Conservation (phyloP, 2,113 vertebrate genomes). For the Callospermophilus lateralis region DNA sequence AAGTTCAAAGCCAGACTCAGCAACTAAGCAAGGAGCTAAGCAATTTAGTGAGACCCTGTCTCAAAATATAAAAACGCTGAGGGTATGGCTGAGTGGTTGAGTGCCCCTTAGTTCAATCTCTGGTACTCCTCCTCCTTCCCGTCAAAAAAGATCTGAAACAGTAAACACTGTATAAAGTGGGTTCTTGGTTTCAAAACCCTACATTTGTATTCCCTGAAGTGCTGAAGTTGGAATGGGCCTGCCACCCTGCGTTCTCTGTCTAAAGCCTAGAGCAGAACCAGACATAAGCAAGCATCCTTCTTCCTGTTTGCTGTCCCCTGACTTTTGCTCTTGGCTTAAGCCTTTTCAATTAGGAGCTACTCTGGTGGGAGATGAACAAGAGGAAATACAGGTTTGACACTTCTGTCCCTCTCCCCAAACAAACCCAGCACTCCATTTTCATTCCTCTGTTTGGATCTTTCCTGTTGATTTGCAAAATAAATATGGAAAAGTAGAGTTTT, state of each 20-base stretch:
- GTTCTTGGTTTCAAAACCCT: background rate
- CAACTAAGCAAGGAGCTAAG: too few relatives aligned
- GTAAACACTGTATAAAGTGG: background rate
- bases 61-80: too few relatives aligned
- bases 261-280: background rate
- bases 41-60: too few relatives aligned
- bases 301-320: background rate
- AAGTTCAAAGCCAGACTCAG: too few relatives aligned
- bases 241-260: background rate
- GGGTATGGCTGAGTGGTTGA: too few relatives aligned
- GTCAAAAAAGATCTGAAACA: background rate
- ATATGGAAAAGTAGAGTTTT: slow-evolving; percentile 19
- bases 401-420: background rate
- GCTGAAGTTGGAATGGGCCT: background rate
- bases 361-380: background rate
- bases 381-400: background rate
- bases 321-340: background rate
- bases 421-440: background rate
- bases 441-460: background rate
- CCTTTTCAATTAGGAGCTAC: background rate
- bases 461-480: slow-evolving; percentile 15
- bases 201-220: background rate
- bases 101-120: too few relatives aligned
- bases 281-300: background rate
- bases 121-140: background rate